A percentile compares a stretch with the other conserved stretches of the same genome.
phyloP scores from a whole-genome alignment of 2,797 vertebrate genomes.

The Petrocephalus schoutedeni region DNA sequence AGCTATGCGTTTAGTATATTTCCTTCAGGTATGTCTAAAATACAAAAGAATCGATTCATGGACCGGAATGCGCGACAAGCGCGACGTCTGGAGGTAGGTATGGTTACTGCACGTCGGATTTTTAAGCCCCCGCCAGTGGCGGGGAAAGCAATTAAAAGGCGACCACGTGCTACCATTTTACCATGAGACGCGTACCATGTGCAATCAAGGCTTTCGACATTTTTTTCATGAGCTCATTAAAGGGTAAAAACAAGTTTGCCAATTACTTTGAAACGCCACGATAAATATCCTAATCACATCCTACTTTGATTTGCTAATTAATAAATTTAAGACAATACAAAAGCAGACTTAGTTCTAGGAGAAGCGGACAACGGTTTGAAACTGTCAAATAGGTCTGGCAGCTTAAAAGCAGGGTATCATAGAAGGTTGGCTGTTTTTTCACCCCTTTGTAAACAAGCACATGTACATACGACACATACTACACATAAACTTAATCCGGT shows the following conservation, averaged over 20 bases:
- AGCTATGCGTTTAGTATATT: neutral
- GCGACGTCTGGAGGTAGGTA: constrained; percentile 45
- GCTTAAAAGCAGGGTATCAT: neutral
- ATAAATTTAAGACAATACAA: constrained; percentile 13
- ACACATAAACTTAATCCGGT: neutral
- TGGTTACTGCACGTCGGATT: neutral
- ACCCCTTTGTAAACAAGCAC: neutral
- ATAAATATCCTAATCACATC: neutral
- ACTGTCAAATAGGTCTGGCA: neutral
- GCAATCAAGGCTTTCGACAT: neutral
- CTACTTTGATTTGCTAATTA: constrained; percentile 20
- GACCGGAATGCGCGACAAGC: constrained; percentile 26
- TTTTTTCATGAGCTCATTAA: neutral
- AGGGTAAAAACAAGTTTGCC: neutral
- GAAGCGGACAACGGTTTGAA: neutral
- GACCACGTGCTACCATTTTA: constrained; percentile 6
- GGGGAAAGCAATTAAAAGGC: neutral
- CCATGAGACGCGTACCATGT: neutral
- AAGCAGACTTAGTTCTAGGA: neutral
- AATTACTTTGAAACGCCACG: neutral
- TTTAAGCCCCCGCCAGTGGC: neutral
- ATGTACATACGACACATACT: neutral
- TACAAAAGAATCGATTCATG: neutral
- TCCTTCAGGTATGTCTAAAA: neutral
- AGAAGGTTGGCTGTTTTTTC: neutral